Percentiles rank a stretch among this genome's conserved stretches.
Conservation (phyloP, 1,140 invertebrate genomes). For the Drosophila gunungcola region DNA sequence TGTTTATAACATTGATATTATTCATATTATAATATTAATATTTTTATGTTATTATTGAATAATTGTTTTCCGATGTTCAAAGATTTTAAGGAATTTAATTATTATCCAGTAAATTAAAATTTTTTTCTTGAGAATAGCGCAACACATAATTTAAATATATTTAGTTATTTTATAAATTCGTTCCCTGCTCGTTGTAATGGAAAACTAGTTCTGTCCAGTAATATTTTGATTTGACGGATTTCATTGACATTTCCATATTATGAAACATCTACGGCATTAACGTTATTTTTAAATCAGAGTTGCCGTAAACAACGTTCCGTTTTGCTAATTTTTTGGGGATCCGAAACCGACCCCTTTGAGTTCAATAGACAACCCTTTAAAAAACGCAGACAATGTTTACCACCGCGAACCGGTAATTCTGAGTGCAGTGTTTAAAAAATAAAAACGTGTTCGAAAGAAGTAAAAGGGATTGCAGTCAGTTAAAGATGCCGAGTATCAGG, state of each 20-base stretch:
- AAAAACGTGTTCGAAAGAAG: background rate
- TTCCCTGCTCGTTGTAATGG: no score
- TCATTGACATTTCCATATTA: background rate
- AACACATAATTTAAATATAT: no score
- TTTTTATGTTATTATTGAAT: no score
- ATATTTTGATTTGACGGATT: background rate
- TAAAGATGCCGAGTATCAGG: conserved; percentile 20
- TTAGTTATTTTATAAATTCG: no score
- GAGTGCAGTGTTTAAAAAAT: background rate
- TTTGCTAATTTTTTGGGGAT: background rate
- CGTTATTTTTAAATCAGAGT: background rate
- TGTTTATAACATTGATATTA: no score
- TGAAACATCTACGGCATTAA: background rate
- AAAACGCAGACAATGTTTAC: background rate
- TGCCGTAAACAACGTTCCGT: background rate
- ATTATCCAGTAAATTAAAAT: no score
- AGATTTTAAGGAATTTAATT: no score
- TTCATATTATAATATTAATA: no score
- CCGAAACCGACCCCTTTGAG: background rate
- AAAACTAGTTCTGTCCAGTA: no score
- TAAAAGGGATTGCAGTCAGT: background rate
- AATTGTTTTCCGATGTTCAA: no score
- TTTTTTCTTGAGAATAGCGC: no score
- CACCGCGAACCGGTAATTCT: background rate
- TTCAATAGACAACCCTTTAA: conserved; percentile 6